Percentiles rank a stretch among this genome's conserved stretches.
phyloP scores from a whole-genome alignment of 2,797 vertebrate genomes.

The Pampus argenteus region DNA sequence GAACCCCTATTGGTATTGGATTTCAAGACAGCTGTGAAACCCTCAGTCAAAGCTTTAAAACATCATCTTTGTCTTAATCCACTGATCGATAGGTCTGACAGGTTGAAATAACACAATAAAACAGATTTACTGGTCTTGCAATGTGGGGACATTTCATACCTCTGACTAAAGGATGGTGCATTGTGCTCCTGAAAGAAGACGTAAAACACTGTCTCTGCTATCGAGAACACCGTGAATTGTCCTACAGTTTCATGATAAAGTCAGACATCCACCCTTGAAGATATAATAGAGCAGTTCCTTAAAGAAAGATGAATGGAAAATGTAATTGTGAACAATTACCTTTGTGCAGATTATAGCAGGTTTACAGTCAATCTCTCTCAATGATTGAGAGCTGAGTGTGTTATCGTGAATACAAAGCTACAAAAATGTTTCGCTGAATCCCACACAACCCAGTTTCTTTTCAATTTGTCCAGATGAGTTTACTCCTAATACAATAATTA shows the following conservation, averaged over 20 bases:
- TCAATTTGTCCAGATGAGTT: constrained; percentile 25
- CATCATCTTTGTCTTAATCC: constrained; percentile 85
- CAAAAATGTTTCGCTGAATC: neutral
- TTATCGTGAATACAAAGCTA: neutral
- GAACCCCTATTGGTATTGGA: constrained; percentile 79
- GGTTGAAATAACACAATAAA: constrained; percentile 84
- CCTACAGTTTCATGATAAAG: neutral
- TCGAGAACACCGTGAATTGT: constrained; percentile 27
- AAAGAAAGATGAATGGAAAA: neutral
- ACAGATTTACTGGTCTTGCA: constrained; percentile 76
- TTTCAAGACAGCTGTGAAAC: constrained; percentile 77
- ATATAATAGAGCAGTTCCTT: neutral
- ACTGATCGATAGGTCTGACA: constrained; percentile 82
- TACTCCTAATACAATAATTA: constrained; percentile 31
- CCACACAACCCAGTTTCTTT: neutral
- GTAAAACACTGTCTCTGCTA: constrained; percentile 40
- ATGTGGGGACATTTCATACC: constrained; percentile 69
- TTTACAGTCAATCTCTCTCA: neutral
- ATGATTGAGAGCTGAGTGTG: too few relatives aligned
- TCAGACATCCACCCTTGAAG: neutral
- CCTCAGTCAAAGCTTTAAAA: constrained; percentile 79
- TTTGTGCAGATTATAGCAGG: neutral
- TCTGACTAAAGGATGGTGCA: constrained; percentile 62
- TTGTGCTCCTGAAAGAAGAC: constrained; percentile 44
- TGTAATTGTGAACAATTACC: neutral